Conservation (phyloP, 2,113 vertebrate species). For the Pachycephala philippinensis region DNA sequence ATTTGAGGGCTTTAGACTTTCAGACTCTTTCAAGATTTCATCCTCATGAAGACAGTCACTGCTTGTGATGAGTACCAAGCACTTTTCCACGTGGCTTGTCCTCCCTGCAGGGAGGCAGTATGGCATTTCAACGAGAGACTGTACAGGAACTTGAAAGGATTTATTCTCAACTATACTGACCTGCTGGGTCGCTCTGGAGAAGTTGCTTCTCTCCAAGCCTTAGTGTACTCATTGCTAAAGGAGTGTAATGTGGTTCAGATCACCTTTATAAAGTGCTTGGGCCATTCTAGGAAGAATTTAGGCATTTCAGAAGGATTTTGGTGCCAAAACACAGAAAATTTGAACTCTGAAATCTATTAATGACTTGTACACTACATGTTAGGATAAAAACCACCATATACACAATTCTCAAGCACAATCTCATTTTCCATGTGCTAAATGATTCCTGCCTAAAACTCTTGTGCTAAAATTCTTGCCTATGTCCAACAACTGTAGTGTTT, state of each 20-base stretch:
- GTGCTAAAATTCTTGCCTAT: background rate
- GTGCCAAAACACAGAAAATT: background rate
- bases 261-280: slow-evolving; percentile 43
- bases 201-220: background rate
- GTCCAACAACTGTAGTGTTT: background rate
- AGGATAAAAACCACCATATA: background rate
- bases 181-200: background rate
- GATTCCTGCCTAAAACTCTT: background rate
- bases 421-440: background rate
- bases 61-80: slow-evolving; percentile 41
- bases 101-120: background rate
- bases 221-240: background rate
- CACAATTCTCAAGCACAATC: background rate
- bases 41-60: background rate
- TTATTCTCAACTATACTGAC: background rate
- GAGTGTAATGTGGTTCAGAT: background rate
- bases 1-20: background rate
- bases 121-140: background rate
- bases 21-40: background rate
- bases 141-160: background rate
- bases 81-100: background rate
- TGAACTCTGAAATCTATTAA: background rate
- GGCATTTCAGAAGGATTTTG: background rate
- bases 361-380: background rate
- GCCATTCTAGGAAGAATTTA: background rate